Evolutionary conservation across 2,888 invertebrate species (phyloP).

Genomic region (Pseudococcus viburni): DNA sequence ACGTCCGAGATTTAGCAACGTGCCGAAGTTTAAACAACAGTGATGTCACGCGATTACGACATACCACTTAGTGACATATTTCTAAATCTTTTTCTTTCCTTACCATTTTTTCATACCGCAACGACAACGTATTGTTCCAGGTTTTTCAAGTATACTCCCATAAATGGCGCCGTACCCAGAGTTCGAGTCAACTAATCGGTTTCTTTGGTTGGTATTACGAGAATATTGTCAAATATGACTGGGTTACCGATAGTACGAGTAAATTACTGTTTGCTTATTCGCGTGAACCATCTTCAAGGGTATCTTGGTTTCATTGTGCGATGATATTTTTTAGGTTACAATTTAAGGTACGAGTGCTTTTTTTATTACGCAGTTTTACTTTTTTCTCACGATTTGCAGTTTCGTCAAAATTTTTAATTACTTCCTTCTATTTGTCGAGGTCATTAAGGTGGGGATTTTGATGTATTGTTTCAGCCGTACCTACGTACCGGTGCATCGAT

Average conservation of each 20-base stretch:
- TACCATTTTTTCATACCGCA: background rate
- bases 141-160: slow-evolving; percentile 22
- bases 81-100: background rate
- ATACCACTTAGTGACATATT: slow-evolving; percentile 47
- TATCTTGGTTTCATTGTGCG: slow-evolving; percentile 30
- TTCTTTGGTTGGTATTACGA: slow-evolving; percentile 10
- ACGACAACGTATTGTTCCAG: background rate
- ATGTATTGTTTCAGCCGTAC: background rate
- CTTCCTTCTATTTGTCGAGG: slow-evolving; percentile 51
- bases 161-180: background rate
- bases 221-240: slow-evolving; percentile 32
- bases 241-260: background rate
- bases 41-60: slow-evolving; percentile 40
- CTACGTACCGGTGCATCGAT: background rate
- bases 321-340: slow-evolving; percentile 5
- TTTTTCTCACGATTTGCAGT: slow-evolving; percentile 54
- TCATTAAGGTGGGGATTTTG: slow-evolving; percentile 9
- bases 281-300: slow-evolving; percentile 45
- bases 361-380: slow-evolving; percentile 52
- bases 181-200: background rate
- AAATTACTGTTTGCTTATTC: slow-evolving; percentile 6
- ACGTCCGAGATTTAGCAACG: slow-evolving; percentile 18
- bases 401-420: slow-evolving; percentile 41
- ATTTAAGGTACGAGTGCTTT: background rate
- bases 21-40: background rate